Evolutionary conservation across 2,888 invertebrate genomes (phyloP).

Genomic region (Anorthoa munda): DNA sequence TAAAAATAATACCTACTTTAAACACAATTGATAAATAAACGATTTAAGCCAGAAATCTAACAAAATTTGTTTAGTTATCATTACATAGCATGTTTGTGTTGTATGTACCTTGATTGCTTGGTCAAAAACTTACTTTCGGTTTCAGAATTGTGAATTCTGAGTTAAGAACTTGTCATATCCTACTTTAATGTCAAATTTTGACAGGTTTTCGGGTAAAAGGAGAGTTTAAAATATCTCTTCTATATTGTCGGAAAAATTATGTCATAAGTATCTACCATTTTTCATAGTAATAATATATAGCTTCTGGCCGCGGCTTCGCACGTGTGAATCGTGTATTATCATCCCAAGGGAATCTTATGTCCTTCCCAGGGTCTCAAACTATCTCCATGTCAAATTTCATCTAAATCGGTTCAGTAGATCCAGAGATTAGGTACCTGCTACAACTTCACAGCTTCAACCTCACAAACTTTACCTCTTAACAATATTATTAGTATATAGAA

Average conservation of each 20-base stretch:
- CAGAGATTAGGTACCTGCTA: too few relatives aligned
- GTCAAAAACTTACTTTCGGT: not conserved
- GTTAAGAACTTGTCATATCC: not conserved
- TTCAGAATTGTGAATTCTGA: not conserved
- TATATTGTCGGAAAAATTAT: not conserved
- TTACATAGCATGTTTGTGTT: constrained; percentile 1
- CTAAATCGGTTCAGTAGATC: too few relatives aligned
- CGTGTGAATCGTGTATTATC: too few relatives aligned
- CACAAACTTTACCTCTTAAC: too few relatives aligned
- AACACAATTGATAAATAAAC: not conserved
- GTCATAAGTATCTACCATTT: too few relatives aligned
- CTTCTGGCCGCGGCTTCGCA: too few relatives aligned
- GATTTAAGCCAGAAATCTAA: not conserved
- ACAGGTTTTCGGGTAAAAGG: not conserved
- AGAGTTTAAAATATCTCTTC: not conserved
- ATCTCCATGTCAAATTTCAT: too few relatives aligned
- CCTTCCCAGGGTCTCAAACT: too few relatives aligned
- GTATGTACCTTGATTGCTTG: not conserved
- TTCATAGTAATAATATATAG: too few relatives aligned
- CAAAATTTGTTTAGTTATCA: not conserved
- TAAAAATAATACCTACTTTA: not conserved
- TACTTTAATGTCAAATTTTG: not conserved
- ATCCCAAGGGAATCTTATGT: too few relatives aligned
- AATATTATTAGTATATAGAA: too few relatives aligned
- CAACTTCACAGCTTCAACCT: too few relatives aligned